These are phyloP conservation scores for Myotis brandtii DNA, from an alignment of 2,113 vertebrate species.

Conservation along the genomic window DNA sequence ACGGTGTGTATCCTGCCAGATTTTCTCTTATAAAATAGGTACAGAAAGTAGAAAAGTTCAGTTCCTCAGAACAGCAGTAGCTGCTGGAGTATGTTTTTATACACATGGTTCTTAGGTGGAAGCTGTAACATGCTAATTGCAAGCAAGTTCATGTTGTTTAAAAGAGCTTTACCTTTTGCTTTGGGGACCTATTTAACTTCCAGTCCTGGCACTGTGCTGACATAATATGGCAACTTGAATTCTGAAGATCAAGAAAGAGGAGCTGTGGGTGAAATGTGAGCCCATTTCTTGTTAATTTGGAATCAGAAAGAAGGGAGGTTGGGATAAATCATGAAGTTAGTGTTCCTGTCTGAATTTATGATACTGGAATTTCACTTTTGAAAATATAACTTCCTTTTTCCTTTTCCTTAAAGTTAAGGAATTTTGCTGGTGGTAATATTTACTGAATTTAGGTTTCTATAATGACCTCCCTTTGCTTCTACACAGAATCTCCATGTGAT, in stretches of 20 bases:
- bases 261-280: constrained; percentile 64
- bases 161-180: constrained; percentile 65
- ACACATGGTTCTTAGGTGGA: neutral
- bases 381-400: neutral
- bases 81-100: constrained; percentile 26
- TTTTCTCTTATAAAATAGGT: neutral
- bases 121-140: constrained; percentile 50
- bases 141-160: constrained; percentile 60
- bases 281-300: constrained; percentile 68
- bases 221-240: constrained; percentile 70
- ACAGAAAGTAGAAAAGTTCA: neutral
- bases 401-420: neutral
- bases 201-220: constrained; percentile 59
- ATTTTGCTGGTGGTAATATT: neutral
- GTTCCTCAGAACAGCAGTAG: neutral
- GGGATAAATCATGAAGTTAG: constrained; percentile 51
- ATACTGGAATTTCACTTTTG: neutral
- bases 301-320: constrained; percentile 26
- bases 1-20: constrained; percentile 39
- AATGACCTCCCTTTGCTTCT: neutral
- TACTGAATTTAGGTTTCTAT: neutral
- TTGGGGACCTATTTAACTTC: constrained; percentile 69
- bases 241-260: constrained; percentile 75
- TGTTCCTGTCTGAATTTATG: constrained; percentile 43
- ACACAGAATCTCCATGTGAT: rapidly evolving